phyloP scores from a whole-genome alignment of 2,888 invertebrate species.

The Eupithecia insigniata region DNA sequence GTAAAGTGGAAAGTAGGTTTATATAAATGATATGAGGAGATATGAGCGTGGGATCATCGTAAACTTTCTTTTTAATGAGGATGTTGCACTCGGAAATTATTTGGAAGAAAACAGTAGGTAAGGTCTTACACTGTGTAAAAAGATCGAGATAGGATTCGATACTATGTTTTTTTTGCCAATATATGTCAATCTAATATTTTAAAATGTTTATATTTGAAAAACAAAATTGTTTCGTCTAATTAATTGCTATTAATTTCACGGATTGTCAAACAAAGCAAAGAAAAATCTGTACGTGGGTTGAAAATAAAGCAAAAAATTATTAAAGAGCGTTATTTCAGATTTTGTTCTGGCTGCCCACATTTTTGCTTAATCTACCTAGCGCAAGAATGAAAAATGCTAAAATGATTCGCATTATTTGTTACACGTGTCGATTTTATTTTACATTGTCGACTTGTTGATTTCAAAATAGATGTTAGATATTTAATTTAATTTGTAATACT shows the following conservation, averaged over 20 bases:
- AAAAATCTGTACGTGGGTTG: constrained; percentile 55
- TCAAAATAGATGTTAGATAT: not conserved
- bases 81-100: not conserved
- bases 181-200: not conserved
- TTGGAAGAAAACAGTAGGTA: not conserved
- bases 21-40: constrained; percentile 4
- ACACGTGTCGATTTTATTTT: not conserved
- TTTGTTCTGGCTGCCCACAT: constrained; percentile 32
- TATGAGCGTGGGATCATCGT: not conserved
- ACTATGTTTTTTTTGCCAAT: too few species aligned
- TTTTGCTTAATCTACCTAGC: constrained; percentile 26
- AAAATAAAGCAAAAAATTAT: constrained; percentile 43
- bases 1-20: constrained; percentile 37
- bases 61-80: constrained; percentile 2
- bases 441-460: not conserved
- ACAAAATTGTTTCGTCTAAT: constrained; percentile 52
- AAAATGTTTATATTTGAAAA: constrained; percentile 14
- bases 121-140: not conserved
- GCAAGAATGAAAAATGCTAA: constrained; percentile 5
- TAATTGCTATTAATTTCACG: constrained; percentile 75
- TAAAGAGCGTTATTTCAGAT: constrained; percentile 23
- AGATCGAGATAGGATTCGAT: not conserved
- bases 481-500: not conserved
- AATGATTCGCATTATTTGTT: not conserved
- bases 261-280: constrained; percentile 67